Conservation (phyloP, 2,888 invertebrate genomes). For the Ectemnius cavifrons region DNA sequence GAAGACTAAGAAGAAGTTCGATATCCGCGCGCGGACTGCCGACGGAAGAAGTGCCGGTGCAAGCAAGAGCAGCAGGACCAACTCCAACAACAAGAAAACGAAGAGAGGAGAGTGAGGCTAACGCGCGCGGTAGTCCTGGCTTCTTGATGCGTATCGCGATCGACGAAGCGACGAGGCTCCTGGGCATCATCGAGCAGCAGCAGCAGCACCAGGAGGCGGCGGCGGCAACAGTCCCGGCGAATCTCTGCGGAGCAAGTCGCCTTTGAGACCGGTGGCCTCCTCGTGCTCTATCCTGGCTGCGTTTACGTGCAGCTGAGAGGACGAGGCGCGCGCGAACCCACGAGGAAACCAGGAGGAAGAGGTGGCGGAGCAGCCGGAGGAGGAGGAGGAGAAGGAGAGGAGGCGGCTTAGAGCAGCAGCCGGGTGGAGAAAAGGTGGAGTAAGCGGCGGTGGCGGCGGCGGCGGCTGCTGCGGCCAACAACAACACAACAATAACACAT, state of each 20-base stretch:
- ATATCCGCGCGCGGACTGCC: neutral
- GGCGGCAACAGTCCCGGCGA: slow-evolving; percentile 24
- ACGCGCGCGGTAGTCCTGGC: slow-evolving; percentile 13
- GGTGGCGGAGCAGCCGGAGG: slow-evolving; percentile 35
- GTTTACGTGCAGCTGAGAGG: slow-evolving; percentile 45
- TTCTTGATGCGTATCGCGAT: slow-evolving; percentile 43
- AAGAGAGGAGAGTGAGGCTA: slow-evolving; percentile 20
- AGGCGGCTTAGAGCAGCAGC: slow-evolving; percentile 31
- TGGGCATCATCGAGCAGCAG: slow-evolving; percentile 27
- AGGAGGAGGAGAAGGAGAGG: slow-evolving; percentile 31
- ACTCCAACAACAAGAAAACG: slow-evolving; percentile 2
- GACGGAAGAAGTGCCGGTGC: neutral
- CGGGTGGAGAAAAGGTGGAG: slow-evolving; percentile 39
- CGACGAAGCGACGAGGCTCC: slow-evolving; percentile 25
- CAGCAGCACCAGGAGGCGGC: too few species aligned
- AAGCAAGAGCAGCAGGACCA: neutral
- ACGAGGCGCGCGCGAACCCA: slow-evolving; percentile 53
- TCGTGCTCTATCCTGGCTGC: slow-evolving; percentile 17
- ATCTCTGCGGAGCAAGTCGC: slow-evolving; percentile 40
- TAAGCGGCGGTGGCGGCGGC: slow-evolving; percentile 16
- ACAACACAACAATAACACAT: slow-evolving; percentile 41
- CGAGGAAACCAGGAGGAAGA: slow-evolving; percentile 48
- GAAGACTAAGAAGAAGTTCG: neutral
- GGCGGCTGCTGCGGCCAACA: slow-evolving; percentile 36
- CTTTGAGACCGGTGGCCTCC: slow-evolving; percentile 41